Evolutionary conservation across 2,888 invertebrate species (phyloP), one percentile per base, ranked within the genome.

Genomic region (Caenorhabditis angaria): DNA sequence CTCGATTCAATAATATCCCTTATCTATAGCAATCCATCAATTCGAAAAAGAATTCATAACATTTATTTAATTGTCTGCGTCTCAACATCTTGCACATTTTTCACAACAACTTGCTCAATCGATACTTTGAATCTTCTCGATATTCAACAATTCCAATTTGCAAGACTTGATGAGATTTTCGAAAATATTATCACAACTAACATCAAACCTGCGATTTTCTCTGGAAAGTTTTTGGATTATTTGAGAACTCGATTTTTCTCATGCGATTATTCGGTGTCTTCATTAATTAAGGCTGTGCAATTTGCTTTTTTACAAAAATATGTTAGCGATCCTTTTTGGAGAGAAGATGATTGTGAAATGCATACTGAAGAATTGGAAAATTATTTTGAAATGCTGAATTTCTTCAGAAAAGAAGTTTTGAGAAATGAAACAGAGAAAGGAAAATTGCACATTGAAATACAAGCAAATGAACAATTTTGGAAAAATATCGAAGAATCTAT

Each of bases 91-190:
- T 50, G 62, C 1, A 57, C 48, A 0, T 67, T 61, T 25, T 64
- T 69, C 50, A 64, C 35, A 20, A 64, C 67, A 27, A 61, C 66
- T 50, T 66, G 63, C 32, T 56, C 66, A 5, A 57, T 58, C 10
- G 60, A 70, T n/a, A 56, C 66, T n/a, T 27, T 66, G 20, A 66
- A 64, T 58, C 22, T 65, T 29, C 14, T 72, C 50, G 48, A 64
- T 1, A n/a, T 74, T 48, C 51, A 66, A 47, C 35, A 65, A 18
- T 72, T 67, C 24, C 57, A 71, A 62, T 72, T 65, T 59, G 65
- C 68, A 1, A 47, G 61, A 27, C 54, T 68, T 28, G 65, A 68
- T 4, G 62, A 61, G 0, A 65, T 72, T n/a, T 72, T 72, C 28
- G 22, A 47, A 4, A 47, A 68, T 22, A 22, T 72, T 6, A 62